A percentile compares a stretch with the other conserved stretches of the same genome.
Evolutionary conservation across 2,888 invertebrate genomes (phyloP).

Genomic region (Orchesella flavescens): DNA sequence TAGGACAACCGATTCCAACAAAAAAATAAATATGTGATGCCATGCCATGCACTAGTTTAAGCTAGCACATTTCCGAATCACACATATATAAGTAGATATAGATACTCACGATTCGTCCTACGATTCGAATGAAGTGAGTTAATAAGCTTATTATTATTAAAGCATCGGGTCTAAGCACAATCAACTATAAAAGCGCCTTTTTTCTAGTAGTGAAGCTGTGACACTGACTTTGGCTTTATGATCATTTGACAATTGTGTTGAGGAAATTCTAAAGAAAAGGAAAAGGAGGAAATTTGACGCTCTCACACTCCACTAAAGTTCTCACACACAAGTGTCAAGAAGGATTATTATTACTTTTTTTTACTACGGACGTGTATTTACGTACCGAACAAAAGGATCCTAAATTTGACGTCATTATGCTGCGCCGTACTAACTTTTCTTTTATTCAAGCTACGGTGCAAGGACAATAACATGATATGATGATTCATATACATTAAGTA

Average conservation of each 20-base stretch:
- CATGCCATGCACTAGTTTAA: neutral
- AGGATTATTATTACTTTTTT: neutral
- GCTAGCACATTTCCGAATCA: neutral
- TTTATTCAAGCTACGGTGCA: conserved; percentile 21
- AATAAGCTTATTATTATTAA: neutral
- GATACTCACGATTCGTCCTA: too few species aligned
- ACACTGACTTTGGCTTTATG: conserved; percentile 27
- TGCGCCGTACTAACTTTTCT: neutral
- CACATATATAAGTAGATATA: too few species aligned
- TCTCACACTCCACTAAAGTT: neutral
- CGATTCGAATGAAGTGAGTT: neutral
- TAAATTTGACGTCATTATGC: neutral
- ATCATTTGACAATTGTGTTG: neutral
- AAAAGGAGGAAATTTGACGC: conserved; percentile 22
- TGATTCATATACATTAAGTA: too few species aligned
- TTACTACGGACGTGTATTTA: neutral
- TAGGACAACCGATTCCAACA: neutral
- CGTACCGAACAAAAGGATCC: neutral
- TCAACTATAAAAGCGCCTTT: neutral
- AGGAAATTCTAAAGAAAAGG: conserved; percentile 2
- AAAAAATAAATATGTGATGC: neutral
- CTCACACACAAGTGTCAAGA: conserved; percentile 10
- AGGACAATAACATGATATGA: conserved; percentile 23
- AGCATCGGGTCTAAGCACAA: neutral
- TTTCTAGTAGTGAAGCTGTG: neutral